phyloP scores from a whole-genome alignment of 2,888 invertebrate genomes.

The Julus scanicus region DNA sequence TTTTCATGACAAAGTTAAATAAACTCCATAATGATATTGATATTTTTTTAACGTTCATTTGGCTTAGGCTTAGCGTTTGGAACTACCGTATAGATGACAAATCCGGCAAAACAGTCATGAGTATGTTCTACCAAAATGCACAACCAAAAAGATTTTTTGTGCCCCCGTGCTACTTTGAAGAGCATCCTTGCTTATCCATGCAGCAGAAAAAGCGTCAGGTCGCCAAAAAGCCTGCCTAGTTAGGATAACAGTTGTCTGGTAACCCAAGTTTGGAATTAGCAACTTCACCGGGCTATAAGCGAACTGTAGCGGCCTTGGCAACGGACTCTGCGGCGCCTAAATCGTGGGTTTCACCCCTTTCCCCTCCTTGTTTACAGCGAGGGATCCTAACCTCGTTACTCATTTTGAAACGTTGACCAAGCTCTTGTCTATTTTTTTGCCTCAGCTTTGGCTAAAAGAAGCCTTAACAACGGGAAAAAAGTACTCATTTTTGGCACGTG shows the following conservation, averaged over 20 bases:
- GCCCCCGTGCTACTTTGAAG: no score
- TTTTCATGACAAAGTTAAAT: no score
- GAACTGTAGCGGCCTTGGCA: not conserved
- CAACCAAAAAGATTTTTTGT: no score
- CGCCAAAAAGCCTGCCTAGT: not conserved
- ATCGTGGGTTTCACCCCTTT: not conserved
- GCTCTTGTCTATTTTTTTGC: not conserved
- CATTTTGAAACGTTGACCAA: not conserved
- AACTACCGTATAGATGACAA: no score
- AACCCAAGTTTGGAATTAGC: not conserved
- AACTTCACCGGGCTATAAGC: not conserved
- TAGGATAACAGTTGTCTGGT: not conserved
- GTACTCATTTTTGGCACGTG: not conserved
- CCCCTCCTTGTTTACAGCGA: not conserved
- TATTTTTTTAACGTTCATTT: no score
- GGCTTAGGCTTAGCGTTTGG: no score
- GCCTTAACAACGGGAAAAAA: not conserved
- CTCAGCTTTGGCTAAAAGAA: not conserved
- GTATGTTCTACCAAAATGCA: no score
- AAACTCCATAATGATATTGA: no score
- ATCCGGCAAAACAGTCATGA: no score
- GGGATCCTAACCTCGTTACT: not conserved
- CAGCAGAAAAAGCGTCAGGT: no score
- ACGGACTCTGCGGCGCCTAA: not conserved
- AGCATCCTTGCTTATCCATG: no score